Base-by-base conservation (phyloP, 2,797 vertebrate species). In the Varecia variegata region DNA sequence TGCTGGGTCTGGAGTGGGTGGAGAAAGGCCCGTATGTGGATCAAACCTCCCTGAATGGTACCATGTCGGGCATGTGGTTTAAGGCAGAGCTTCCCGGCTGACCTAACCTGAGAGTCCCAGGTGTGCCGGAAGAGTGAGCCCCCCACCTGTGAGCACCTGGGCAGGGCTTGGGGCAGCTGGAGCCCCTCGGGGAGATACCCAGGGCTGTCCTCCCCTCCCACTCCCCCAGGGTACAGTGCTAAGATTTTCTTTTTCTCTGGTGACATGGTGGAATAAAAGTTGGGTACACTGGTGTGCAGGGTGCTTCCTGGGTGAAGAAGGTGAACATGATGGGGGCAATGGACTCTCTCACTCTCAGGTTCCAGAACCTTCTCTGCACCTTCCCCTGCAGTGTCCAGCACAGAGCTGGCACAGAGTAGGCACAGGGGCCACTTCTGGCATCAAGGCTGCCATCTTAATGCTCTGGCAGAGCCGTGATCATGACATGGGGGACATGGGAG, bases 251-350 rank as follows among this genome's bases (percentile, higher is more conserved):
- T 54, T 73, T 7, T 14, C 20, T 65, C 15, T 17, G 38, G 88
- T 52, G 54, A 12, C 20, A 1, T 1, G 1, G n/a, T 68, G 60
- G 77, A 83, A 35, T 45, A 12, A 65, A 62, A 30, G 3, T 32
- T 54, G 81, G 67, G n/a, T 3, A 65, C 14, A 1, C 32, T 54
- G 70, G 23, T 43, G 32, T 27, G 65, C 23, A 35, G 10, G 67
- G 4, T 12, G 60, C 71, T 45, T 77, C 7, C 67, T 21, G 58
- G 30, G 15, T 18, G 8, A 73, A 27, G 45, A 11, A 20, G 68
- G 45, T 7, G 12, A 38, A 13, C 4, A 0, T 20, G 30, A 83
- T 0, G 4, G 40, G 30, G n/a, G 3, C 27, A 18, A 54, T 73
- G 32, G 52, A 58, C 1, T 58, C 10, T 7, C 14, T 35, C 5